Base-by-base conservation (phyloP, 2,113 vertebrate species). In the Sminthopsis crassicaudata region DNA sequence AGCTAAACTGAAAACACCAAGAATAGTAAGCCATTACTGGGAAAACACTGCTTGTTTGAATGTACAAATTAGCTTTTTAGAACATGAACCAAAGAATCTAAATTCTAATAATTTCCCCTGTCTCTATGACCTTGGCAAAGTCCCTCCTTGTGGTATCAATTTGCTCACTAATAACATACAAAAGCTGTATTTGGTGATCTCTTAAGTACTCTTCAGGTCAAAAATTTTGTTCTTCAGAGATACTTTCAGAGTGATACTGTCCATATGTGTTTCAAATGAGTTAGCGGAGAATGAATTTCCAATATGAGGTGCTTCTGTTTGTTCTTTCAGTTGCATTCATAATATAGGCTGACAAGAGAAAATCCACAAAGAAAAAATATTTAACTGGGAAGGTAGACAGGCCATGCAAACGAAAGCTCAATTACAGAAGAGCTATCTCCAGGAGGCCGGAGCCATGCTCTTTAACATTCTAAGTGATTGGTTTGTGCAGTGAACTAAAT, bases 391-490 rank as follows among this genome's bases (percentile, higher is more conserved):
- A 98, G 96, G 93, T 97, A 97, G 91, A 96, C 51, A 98, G 97
- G 95, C 51, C 46, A 93, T 96, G 93, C 96, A 97, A 96, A 98
- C 30, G 91, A 96, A 92, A 98, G 95, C 93, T 98, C 94, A 98
- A 89, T 97, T 97, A 98, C 94, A 97, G 97, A 94, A 90, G 96
- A 96, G 93, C 96, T 98, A 94, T 96, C 94, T 97, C 96, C 93
- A 96, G 54, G 91, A 97, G 96, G 91, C 95, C 92, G 90, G 84
- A 96, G 94, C 94, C 93, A 92, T 94, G 94, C 92, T 98, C 95
- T 92, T 98, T 97, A 98, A 97, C 98, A 97, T 22, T 96, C 96
- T 97, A 97, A 98, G 95, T 97, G 95, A 98, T 93, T 53, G 53
- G 48, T 97, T 98, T 98, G 95, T 98, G 95, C 93, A 98, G 91